Evolutionary conservation across 2,797 vertebrate species (phyloP).

Genomic region (Coccyzus lansbergi): DNA sequence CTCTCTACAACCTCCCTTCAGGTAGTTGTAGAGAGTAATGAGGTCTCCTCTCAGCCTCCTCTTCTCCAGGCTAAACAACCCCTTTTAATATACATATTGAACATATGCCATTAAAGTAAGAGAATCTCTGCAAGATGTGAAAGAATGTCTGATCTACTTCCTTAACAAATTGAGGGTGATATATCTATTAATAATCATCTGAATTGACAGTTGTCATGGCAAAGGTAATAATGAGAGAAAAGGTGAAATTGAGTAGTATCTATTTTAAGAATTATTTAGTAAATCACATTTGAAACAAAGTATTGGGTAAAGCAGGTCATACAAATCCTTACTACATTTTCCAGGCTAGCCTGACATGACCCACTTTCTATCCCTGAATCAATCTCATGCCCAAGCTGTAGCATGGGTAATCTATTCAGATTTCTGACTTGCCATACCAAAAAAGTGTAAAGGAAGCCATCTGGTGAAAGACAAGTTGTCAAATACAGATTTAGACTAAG

Average conservation of each 20-base stretch:
- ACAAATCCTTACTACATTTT: background rate
- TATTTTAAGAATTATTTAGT: background rate
- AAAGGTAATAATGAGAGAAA: background rate
- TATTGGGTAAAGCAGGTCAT: background rate
- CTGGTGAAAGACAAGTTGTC: background rate
- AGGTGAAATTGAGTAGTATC: background rate
- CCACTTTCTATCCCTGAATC: conserved; percentile 22
- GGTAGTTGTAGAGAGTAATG: too few relatives aligned
- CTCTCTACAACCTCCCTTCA: too few relatives aligned
- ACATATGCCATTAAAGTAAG: background rate
- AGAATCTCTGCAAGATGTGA: background rate
- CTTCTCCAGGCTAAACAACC: too few relatives aligned
- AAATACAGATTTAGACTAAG: background rate
- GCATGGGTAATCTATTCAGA: background rate
- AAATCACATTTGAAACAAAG: background rate
- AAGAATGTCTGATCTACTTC: background rate
- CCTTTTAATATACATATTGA: background rate
- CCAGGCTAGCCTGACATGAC: background rate
- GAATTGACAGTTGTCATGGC: background rate
- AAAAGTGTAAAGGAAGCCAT: background rate
- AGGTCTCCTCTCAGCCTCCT: too few relatives aligned
- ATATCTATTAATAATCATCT: background rate
- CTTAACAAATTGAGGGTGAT: background rate
- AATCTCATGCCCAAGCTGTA: background rate
- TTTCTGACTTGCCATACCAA: background rate